Evolutionary conservation across 1,140 invertebrate species (phyloP).

Genomic region (Saccostrea echinata): DNA sequence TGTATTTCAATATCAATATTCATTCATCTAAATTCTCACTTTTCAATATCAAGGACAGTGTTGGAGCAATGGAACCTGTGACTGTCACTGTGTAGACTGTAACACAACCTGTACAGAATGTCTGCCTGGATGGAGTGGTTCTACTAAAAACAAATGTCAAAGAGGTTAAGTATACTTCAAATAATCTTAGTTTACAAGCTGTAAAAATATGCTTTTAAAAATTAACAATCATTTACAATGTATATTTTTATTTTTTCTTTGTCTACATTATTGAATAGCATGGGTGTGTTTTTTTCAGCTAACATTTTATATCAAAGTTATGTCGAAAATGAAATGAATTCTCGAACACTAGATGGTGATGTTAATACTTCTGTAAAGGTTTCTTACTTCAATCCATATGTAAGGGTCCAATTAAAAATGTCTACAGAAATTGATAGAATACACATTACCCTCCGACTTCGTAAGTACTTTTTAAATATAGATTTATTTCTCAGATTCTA

Average conservation of each 20-base stretch:
- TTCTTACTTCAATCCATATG: background rate
- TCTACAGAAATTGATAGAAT: background rate
- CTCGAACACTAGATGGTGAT: background rate
- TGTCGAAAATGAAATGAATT: background rate
- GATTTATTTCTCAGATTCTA: background rate
- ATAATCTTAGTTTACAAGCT: background rate
- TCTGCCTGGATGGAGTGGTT: conserved; percentile 1
- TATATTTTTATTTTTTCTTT: too few species aligned
- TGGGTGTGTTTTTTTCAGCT: background rate
- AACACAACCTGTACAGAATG: background rate
- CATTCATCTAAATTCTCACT: background rate
- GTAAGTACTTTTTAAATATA: background rate
- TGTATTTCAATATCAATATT: too few species aligned
- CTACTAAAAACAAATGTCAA: background rate
- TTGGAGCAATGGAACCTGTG: background rate
- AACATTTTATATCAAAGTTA: background rate
- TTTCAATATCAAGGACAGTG: background rate
- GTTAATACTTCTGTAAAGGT: background rate
- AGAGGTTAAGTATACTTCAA: background rate
- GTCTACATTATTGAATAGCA: background rate
- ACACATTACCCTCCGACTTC: background rate
- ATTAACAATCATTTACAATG: too few species aligned
- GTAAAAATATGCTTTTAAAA: too few species aligned
- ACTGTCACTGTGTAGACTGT: background rate
- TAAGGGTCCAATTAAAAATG: background rate